Base-by-base conservation (phyloP, 2,888 invertebrate species). In the Phalera bucephala region DNA sequence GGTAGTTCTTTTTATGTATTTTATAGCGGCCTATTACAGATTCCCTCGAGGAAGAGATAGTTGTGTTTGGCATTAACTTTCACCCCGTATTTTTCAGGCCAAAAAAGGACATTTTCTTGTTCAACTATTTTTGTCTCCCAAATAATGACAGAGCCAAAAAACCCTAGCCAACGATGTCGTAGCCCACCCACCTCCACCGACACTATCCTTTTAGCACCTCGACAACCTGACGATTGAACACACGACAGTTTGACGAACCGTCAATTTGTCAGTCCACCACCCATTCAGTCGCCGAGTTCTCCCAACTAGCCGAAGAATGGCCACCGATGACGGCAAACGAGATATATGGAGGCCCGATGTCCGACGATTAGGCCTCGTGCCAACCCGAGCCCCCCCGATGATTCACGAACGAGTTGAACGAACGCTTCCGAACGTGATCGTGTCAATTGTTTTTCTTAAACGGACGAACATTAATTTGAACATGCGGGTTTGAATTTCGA, bases 371-470 rank as follows among this genome's bases (percentile, higher is more conserved):
- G 88, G 88, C 76, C 72, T 64, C 64, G 68, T 82, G 88, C 88
- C 88, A 89, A 88, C 71, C 75, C 49, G 56, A 75, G 54, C 54
- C 56, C 64, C 53, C 65, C 67, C 76, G 74, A 79, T 82, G 82
- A 81, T 79, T 80, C 85, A 82, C 79, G 76, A 77, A 76, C 77
- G 82, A 70, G 84, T 75, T 83, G 82, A 86, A 71, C 68, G 70
- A 61, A 68, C 70, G 53, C 56, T 48, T 72, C 68, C 78, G 68
- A 59, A 65, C 70, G 60, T 55, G 67, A 71, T 66, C 58, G 72
- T 73, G 73, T 73, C 86, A 85, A 87, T 87, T 85, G 87, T 86
- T 86, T 58, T 84, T 86, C 83, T 80, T 80, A 77, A 81, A 82
- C 76, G 77, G 73, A 72, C 65, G 63, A 64, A 69, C 72, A 74